Evolutionary conservation across 2,113 vertebrate species (phyloP), one percentile per base, ranked within the genome.

Genomic region (Colius striatus): DNA sequence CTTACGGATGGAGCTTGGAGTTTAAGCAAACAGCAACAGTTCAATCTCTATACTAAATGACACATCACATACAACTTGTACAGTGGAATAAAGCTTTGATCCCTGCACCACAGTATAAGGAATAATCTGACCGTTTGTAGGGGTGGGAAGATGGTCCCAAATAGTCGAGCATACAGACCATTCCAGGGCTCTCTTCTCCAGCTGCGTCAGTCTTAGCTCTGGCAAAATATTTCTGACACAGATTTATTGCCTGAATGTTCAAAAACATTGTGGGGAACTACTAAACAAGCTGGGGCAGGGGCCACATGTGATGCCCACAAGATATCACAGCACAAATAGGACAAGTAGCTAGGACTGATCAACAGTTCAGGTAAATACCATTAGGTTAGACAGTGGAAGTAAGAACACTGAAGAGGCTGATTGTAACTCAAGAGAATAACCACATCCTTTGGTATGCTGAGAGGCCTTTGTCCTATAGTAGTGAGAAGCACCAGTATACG

Each of bases 191-290:
- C 67, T 83, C 51, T 61, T 66, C 68, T 80, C 41, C 51, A 80
- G 23, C 3, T 66, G 7, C 50, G 25, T 8, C 77, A 48, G 29
- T 38, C 32, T 63, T 51, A 58, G 25, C 32, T 48, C 51, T 84
- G 17, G 30, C 23, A 93, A 80, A 90, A 50, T 13, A 95, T 58
- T 92, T 90, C 53, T 68, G 41, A 89, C 79, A 71, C 21, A 74
- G 13, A 51, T 70, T 66, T 83, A 50, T 26, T 51, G n/a, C 29
- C 55, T 58, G 25, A 94, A 38, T 27, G 67, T 89, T 74, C 70
- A 84, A 48, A 84, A 87, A 62, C 20, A 80, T 27, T n/a, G 47
- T 36, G 55, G 18, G 26, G 18, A 83, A 50, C 58, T 71, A 77
- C 27, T 70, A 62, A 82, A 79, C 16, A 47, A 50, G 30, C 4